phyloP scores from a whole-genome alignment of 2,113 vertebrate species.

The Erinaceus europaeus region DNA sequence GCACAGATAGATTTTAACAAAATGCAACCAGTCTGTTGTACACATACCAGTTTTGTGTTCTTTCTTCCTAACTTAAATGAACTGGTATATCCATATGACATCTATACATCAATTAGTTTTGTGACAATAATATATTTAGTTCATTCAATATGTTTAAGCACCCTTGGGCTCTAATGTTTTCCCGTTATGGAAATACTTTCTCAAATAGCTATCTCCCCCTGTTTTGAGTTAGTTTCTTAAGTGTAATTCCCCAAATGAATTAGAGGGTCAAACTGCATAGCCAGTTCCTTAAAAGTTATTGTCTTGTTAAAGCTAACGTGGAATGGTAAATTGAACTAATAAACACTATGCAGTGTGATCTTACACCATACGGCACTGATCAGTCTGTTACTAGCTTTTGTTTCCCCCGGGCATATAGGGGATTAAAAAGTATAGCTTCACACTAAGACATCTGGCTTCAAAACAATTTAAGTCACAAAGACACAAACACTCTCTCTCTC shows the following conservation, averaged over 20 bases:
- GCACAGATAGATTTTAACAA: background rate
- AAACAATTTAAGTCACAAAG: slow-evolving; percentile 55
- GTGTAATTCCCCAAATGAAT: slow-evolving; percentile 53
- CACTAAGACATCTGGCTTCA: slow-evolving; percentile 66
- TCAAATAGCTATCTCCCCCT: slow-evolving; percentile 26
- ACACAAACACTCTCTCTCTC: background rate
- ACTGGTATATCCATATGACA: background rate
- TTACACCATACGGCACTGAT: slow-evolving; percentile 67
- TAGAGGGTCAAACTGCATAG: slow-evolving; percentile 53
- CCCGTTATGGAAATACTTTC: slow-evolving; percentile 18
- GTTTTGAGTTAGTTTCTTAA: slow-evolving; percentile 50
- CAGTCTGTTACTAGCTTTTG: slow-evolving; percentile 66
- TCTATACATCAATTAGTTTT: slow-evolving; percentile 6
- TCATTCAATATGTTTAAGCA: slow-evolving; percentile 31
- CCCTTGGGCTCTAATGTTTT: background rate
- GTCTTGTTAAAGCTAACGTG: slow-evolving; percentile 52
- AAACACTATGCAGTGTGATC: slow-evolving; percentile 61
- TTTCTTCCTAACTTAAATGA: background rate
- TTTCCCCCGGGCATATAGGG: slow-evolving; percentile 49
- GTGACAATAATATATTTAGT: slow-evolving; percentile 24
- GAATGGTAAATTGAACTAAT: slow-evolving; percentile 55
- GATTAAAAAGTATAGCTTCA: slow-evolving; percentile 65
- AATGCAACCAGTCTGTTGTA: slow-evolving; percentile 5
- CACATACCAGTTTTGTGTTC: background rate
- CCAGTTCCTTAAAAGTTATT: slow-evolving; percentile 53